phyloP scores from a whole-genome alignment of 2,888 invertebrate genomes.

The Arctia plantaginis region DNA sequence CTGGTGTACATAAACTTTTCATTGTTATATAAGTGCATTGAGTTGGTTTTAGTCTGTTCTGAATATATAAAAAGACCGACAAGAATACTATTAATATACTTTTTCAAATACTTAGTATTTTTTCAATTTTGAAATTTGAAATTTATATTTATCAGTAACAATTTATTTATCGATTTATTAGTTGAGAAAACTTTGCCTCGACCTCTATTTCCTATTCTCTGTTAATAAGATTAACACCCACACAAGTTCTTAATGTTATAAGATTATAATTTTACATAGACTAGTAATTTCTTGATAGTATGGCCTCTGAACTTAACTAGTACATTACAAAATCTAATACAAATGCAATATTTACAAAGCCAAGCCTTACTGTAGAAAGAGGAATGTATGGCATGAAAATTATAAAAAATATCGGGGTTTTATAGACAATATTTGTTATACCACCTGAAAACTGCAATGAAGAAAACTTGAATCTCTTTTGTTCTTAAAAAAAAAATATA shows the following conservation, averaged over 20 bases:
- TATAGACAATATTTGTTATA: background rate
- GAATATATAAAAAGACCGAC: background rate
- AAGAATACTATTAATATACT: background rate
- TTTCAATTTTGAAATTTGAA: background rate
- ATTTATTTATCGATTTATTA: background rate
- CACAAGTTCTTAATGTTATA: slow-evolving; percentile 20
- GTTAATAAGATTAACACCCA: background rate
- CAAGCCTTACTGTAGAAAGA: slow-evolving; percentile 44
- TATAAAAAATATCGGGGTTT: background rate
- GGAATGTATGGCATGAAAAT: slow-evolving; percentile 57
- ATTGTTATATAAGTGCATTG: background rate
- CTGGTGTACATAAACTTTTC: background rate
- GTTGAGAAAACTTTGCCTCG: rapidly evolving
- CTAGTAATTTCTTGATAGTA: slow-evolving; percentile 70
- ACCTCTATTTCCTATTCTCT: background rate
- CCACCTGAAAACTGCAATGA: background rate
- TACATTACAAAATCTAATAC: slow-evolving; percentile 19
- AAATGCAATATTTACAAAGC: slow-evolving; percentile 56
- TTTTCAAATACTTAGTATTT: background rate
- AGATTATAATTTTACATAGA: slow-evolving; percentile 45
- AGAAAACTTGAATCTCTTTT: background rate
- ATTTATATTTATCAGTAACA: background rate
- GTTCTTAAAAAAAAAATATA: too few relatives aligned
- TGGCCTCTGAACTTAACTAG: slow-evolving; percentile 69
- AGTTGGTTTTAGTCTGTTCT: background rate